Evolutionary conservation across 2,888 invertebrate genomes (phyloP).

Genomic region (Lasioglossum figueresi): DNA sequence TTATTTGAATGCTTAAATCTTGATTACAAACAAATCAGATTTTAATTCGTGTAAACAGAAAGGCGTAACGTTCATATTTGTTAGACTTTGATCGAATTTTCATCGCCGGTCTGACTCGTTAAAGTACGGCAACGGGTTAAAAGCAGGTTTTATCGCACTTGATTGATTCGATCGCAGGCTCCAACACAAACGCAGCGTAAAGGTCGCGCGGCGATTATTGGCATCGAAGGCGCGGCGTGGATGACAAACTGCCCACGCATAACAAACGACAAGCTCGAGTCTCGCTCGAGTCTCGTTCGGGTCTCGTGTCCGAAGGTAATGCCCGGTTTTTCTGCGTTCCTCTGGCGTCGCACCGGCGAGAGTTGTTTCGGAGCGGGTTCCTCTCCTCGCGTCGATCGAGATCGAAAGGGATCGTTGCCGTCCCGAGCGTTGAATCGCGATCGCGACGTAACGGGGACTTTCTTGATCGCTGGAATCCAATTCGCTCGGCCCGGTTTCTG

Average conservation of each 20-base stretch:
- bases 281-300: background rate
- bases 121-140: too few species aligned
- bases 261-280: slow-evolving; percentile 1
- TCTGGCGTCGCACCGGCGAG: background rate
- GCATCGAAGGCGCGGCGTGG: slow-evolving; percentile 32
- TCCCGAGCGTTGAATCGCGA: background rate
- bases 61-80: too few species aligned
- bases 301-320: background rate
- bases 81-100: too few species aligned
- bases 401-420: slow-evolving; percentile 4
- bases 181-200: slow-evolving; percentile 19
- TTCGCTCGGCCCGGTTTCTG: background rate
- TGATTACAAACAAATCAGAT: too few species aligned
- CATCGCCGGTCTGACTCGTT: too few species aligned
- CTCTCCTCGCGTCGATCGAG: background rate
- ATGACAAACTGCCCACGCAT: slow-evolving; percentile 42
- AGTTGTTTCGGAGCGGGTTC: slow-evolving; percentile 13
- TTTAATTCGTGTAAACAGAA: too few species aligned
- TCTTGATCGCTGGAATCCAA: slow-evolving; percentile 6
- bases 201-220: slow-evolving; percentile 54
- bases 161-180: background rate
- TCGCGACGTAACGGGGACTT: slow-evolving; percentile 7
- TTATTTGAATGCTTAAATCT: too few species aligned
- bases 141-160: background rate
- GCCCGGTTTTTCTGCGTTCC: background rate